Evolutionary conservation across 2,888 invertebrate genomes (phyloP), one percentile per base, ranked within the genome.

Genomic region (Crematogaster levior): DNA sequence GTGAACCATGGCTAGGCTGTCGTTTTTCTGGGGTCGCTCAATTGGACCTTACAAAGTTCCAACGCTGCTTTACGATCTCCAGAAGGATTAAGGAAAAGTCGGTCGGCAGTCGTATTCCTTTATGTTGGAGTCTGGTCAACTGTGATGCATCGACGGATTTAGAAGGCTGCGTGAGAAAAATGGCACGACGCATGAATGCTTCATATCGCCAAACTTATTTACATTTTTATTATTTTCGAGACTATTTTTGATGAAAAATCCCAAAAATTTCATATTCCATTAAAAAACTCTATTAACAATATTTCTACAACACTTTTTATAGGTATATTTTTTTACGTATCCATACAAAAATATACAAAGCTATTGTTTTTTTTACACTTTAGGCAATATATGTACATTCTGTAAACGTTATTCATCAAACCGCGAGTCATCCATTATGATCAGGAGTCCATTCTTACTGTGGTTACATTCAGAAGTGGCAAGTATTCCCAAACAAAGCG

Each of bases 21-120:
- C 85, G 81, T 83, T 86, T 85, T 72, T n/a, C n/a, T 56, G 75
- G 77, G 70, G 75, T 73, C 77, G 43, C 40, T 83, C 83, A 65
- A 68, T 65, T 58, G 84, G 46, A 37, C 53, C 79, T 21, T 30
- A 27, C 65, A 51, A 83, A 81, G 83, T 77, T 72, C 68, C 1
- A 46, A 18, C 58, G 82, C 70, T 77, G 74, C 84, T 86, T 88
- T 84, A 86, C 68, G 83, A 81, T 61, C 68, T 72, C 46, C 74
- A 79, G 63, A 85, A 87, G 85, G 85, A 89, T 87, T 88, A 89
- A 82, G 82, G 60, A 74, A 72, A 84, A 79, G 72, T 82, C 82
- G 40, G 37, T 58, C 24, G 27, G 43, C 82, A 73, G 46, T n/a
- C 43, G 53, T 77, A 61, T 66, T 72, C 34, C n/a, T 75, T 87